Conservation (phyloP, 2,113 vertebrate species). For the Thamnophis sirtalis region DNA sequence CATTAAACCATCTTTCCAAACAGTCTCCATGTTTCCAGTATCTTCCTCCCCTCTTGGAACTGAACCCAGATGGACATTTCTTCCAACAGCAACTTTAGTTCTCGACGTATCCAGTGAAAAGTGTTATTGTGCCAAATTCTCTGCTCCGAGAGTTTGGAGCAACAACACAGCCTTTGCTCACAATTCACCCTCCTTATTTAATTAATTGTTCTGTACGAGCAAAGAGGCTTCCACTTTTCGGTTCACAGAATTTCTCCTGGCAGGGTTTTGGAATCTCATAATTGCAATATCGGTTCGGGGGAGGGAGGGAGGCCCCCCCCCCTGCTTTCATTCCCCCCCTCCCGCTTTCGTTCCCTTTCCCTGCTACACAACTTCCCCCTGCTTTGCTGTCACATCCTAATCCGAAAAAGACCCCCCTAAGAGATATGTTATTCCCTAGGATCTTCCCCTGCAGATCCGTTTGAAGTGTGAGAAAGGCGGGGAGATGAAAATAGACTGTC, state of each 20-base stretch:
- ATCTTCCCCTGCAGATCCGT: background rate
- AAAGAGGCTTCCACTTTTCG: background rate
- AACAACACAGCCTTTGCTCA: background rate
- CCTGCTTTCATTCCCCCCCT: accelerated
- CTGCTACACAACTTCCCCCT: background rate
- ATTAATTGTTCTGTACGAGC: background rate
- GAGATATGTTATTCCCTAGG: background rate
- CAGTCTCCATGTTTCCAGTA: too few relatives aligned
- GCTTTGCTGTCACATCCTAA: background rate
- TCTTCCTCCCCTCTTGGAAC: too few relatives aligned
- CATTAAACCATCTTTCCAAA: too few relatives aligned
- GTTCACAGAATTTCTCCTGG: background rate
- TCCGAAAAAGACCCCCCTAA: background rate
- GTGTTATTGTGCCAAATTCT: background rate
- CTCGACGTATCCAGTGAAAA: background rate
- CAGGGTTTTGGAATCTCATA: background rate
- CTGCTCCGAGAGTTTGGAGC: background rate
- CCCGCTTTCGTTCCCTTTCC: background rate
- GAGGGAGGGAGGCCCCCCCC: too few relatives aligned
- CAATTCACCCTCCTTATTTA: background rate
- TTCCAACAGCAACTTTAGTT: too few relatives aligned
- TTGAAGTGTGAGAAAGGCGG: background rate
- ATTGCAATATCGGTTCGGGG: background rate
- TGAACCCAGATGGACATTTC: too few relatives aligned
- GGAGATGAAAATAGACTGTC: background rate